These are phyloP conservation scores for Tonatia bakeri DNA, from an alignment of 2,113 vertebrate genomes.

Conservation along the genomic window DNA sequence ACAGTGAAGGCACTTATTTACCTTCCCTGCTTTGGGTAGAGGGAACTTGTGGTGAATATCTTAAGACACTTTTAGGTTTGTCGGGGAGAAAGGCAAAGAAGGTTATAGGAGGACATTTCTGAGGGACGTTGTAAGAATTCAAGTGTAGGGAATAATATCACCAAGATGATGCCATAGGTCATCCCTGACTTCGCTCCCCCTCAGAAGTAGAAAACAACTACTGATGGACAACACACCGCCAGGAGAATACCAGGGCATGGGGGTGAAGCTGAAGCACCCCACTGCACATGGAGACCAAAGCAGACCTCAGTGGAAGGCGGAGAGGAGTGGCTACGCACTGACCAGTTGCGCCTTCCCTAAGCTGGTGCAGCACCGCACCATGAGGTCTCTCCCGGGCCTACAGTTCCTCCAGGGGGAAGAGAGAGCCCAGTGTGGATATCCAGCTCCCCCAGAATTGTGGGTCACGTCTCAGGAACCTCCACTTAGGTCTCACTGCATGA, in stretches of 20 bases:
- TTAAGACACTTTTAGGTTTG: not conserved
- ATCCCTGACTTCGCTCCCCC: not conserved
- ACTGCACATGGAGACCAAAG: not conserved
- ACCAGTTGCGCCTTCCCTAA: not conserved
- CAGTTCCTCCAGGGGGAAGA: not conserved
- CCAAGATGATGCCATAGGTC: not conserved
- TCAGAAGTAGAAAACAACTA: not conserved
- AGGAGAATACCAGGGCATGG: not conserved
- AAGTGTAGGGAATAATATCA: not conserved
- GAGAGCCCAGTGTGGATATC: not conserved
- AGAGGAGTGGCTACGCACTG: not conserved
- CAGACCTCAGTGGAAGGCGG: too few species aligned
- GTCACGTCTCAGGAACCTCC: not conserved
- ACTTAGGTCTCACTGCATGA: not conserved
- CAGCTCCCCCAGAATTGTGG: not conserved
- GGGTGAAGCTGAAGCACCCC: not conserved
- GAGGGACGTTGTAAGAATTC: not conserved
- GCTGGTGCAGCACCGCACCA: not conserved
- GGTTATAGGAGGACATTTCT: not conserved
- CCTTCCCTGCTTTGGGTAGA: not conserved
- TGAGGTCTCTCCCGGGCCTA: not conserved
- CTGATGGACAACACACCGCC: not conserved
- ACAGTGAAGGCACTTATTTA: not conserved
- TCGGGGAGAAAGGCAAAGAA: not conserved
- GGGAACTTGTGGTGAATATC: not conserved